A percentile compares a stretch with the other conserved stretches of the same genome.
phyloP scores from a whole-genome alignment of 2,888 invertebrate species.

The Ptychoptera contaminata region DNA sequence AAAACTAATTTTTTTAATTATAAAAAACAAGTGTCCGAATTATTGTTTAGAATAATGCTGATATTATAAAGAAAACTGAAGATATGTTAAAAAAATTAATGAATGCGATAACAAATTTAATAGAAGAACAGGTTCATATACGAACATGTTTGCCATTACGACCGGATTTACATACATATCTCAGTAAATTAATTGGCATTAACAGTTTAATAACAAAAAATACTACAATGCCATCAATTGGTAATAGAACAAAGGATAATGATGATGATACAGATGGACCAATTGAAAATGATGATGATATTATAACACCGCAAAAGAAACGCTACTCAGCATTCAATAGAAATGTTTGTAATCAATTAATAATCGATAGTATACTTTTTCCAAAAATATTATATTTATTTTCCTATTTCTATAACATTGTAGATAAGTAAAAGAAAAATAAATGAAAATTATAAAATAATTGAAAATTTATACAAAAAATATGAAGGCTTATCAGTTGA shows the following conservation, averaged over 20 bases:
- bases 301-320: background rate
- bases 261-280: background rate
- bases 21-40: no score
- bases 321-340: no score
- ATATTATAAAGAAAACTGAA: slow-evolving; percentile 17
- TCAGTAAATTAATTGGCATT: slow-evolving; percentile 18
- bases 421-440: slow-evolving; percentile 8
- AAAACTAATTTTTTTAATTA: no score
- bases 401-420: no score
- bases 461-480: slow-evolving; percentile 23
- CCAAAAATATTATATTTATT: no score
- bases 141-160: slow-evolving; percentile 21
- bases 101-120: slow-evolving; percentile 21
- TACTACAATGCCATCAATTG: background rate
- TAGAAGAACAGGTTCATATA: slow-evolving; percentile 21
- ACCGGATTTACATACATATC: slow-evolving; percentile 22
- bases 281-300: background rate
- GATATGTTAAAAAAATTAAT: slow-evolving; percentile 20
- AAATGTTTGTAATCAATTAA: no score
- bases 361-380: no score
- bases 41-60: slow-evolving; percentile 10
- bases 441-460: slow-evolving; percentile 19
- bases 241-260: background rate
- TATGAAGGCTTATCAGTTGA: slow-evolving; percentile 20
- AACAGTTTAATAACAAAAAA: background rate